Base-by-base conservation (phyloP, 2,797 vertebrate species). In the Pseudomugil tenellus region DNA sequence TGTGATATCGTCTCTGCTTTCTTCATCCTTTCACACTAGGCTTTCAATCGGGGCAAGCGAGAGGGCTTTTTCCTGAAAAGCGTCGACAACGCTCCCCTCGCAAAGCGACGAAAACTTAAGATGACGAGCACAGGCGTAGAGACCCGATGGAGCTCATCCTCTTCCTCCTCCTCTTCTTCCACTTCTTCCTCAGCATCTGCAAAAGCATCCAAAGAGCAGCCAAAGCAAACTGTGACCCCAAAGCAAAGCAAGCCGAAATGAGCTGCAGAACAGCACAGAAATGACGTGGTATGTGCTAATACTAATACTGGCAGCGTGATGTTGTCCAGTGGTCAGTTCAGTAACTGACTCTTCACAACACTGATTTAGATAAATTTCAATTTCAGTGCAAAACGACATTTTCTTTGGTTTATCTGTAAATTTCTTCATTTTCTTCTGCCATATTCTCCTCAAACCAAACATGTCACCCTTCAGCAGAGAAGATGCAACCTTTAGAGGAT, bases 1-100 rank as follows among this genome's bases (percentile, higher is more conserved):
- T 26, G 3, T 51, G 23, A 25, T n/a, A 16, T 51, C 31, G 17
- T 3, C 19, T 12, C 31, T 14, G 52, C 8, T 63, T 48, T 21
- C 43, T 1, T 29, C 31, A 56, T 32, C 5, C 5, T 48, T 12
- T 35, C 23, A 21, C 57, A 12, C 8, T 76, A 97, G 96, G 96
- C 96, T 2, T 97, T 97, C 77, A 97, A 97, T 89, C 93, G 94
- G 1, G 95, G 96, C 12, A 97, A 97, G 70, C 91, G 96, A 0
- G 96, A 97, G 77, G 96, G 96, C 55, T 96, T 97, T 81, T 97
- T 97, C 71, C 87, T 98, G 70, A 97, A 97, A 91, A 98, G 96
- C 0, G 96, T 98, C 12, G 96, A 98, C 87, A 97, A 98, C 2
- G 96, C 96, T 2, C 96, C 96, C 0, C 94, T 98, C 0, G 96